These are phyloP conservation scores for Holotrichia oblita DNA, from an alignment of 1,140 invertebrate species.

Conservation along the genomic window DNA sequence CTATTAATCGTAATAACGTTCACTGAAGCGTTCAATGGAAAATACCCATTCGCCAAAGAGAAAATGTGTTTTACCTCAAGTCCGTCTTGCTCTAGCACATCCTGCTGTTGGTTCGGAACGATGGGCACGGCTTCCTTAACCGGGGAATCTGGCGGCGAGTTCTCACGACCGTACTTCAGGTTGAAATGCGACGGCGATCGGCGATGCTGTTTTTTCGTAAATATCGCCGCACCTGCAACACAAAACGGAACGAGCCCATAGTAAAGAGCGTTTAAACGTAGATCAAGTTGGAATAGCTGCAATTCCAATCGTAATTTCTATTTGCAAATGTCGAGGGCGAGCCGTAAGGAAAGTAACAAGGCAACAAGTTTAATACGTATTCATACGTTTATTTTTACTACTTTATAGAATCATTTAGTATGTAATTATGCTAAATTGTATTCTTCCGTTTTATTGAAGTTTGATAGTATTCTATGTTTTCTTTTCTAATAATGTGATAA, in stretches of 20 bases:
- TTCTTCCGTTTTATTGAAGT: no score
- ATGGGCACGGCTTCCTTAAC: slow-evolving; percentile 62
- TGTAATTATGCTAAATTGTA: no score
- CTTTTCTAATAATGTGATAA: no score
- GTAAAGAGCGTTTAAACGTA: not conserved
- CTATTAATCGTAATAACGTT: not conserved
- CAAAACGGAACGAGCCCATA: slow-evolving; percentile 5
- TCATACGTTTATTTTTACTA: no score
- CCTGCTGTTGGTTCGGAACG: slow-evolving; percentile 40
- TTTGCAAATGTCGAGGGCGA: not conserved
- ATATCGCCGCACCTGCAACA: slow-evolving; percentile 61
- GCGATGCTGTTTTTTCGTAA: slow-evolving; percentile 68
- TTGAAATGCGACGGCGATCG: slow-evolving; percentile 85
- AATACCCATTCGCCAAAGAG: not conserved
- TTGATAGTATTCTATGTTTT: no score
- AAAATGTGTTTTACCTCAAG: slow-evolving; percentile 52
- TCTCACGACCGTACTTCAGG: slow-evolving; percentile 75
- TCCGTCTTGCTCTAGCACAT: slow-evolving; percentile 54
- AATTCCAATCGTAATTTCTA: slow-evolving; percentile 4
- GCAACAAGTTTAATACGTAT: not conserved
- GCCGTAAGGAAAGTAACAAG: not conserved
- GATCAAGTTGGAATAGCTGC: not conserved
- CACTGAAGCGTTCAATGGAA: slow-evolving; percentile 19
- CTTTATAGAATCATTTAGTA: no score
- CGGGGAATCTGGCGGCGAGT: slow-evolving; percentile 72